Base-by-base conservation (phyloP, 2,888 invertebrate genomes). In the Toxonevra muliebris region DNA sequence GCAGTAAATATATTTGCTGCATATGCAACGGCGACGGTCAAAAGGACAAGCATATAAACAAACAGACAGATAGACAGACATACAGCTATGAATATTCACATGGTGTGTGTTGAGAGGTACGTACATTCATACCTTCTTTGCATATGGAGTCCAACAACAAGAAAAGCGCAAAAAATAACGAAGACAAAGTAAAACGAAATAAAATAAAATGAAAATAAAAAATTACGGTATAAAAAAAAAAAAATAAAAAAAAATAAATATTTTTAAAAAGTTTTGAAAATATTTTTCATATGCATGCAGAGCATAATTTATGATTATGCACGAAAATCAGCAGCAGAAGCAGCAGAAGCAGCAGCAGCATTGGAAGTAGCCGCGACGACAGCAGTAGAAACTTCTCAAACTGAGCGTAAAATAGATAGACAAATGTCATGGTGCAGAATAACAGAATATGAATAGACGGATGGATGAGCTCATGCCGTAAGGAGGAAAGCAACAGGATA, bases 301-400 rank as follows among this genome's bases (percentile, higher is more conserved):
- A 69, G 76, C 74, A 69, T 76, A 75, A 82, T 81, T 81, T 80
- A 82, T 77, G 79, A 75, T 76, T 74, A 77, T 77, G 76, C 76
- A 75, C 71, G 74, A 74, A 68, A 50, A 62, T 42, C 53, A 55
- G 41, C 59, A 61, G 30, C 66, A 19, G 10, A 10, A 15, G 10
- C 9, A 52, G n/a, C n/a, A n/a, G n/a, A n/a, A 55, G 41, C 59
- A 61, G 30, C 66, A 19, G 10, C 17, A 15, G 10, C 9, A 52
- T 30, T 30, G 30, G 30, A 30, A 30, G 30, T 19, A 66, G 60
- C 50, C 58, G 45, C 54, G 53, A 61, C 19, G 40, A 61, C 41
- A 52, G 20, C 1, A 40, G 42, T 17, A 54, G 30, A 17, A 45
- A 30, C n/a, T 15, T 43, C 17, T 15, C 30, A 30, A 30, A 30